Percentiles rank a stretch among this genome's conserved stretches.
These are phyloP conservation scores for Parnassius glacialis DNA, from an alignment of 2,888 invertebrate species.

Conservation along the genomic window DNA sequence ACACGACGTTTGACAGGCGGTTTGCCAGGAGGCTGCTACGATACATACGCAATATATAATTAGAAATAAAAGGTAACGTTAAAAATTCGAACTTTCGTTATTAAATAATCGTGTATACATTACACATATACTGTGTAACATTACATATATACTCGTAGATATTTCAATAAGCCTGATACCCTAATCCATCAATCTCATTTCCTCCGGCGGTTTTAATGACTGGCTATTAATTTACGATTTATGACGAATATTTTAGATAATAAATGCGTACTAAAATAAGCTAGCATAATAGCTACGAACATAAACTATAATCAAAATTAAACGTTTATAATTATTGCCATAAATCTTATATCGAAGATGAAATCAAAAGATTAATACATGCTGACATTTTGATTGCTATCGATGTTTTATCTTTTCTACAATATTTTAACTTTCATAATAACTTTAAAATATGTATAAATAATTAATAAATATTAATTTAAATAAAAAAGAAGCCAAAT, in stretches of 20 bases:
- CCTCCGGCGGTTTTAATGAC: conserved; percentile 20
- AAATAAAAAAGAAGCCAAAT: too few species aligned
- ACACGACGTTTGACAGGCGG: too few species aligned
- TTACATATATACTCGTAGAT: too few species aligned
- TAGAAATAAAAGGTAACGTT: too few species aligned
- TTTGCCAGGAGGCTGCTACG: too few species aligned
- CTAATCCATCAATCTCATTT: conserved; percentile 11
- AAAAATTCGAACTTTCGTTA: neutral
- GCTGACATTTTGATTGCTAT: neutral
- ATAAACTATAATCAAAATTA: conserved; percentile 21
- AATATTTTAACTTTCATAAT: too few species aligned
- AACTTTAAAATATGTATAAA: too few species aligned
- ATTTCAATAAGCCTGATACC: neutral
- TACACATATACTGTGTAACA: too few species aligned
- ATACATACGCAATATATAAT: too few species aligned
- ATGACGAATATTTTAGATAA: conserved; percentile 8
- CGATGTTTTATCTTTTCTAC: neutral
- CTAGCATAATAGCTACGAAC: conserved; percentile 5
- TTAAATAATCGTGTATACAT: neutral
- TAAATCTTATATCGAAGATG: conserved; percentile 8
- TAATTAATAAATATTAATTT: too few species aligned
- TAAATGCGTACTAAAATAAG: conserved; percentile 4
- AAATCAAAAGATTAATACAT: neutral
- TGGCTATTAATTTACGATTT: conserved; percentile 23
- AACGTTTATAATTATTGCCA: conserved; percentile 10